These are phyloP conservation scores for Macaria liturata DNA, from an alignment of 2,888 invertebrate species.

Conservation along the genomic window DNA sequence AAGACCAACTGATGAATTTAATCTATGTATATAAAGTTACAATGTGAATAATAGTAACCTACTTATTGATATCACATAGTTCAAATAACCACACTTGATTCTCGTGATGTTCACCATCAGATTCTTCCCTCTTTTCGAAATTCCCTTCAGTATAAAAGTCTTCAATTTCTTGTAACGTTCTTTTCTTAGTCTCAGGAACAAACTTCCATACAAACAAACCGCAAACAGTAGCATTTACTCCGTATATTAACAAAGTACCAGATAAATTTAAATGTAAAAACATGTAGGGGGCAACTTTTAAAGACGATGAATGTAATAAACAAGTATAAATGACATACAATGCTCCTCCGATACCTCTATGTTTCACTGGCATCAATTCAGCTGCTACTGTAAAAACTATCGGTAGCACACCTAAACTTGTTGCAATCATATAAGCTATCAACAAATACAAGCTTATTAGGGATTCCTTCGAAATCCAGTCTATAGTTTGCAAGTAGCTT, in stretches of 20 bases:
- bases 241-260: constrained; percentile 26
- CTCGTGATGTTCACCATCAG: background rate
- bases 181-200: constrained; percentile 34
- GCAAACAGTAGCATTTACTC: constrained; percentile 21
- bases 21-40: no score
- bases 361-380: constrained; percentile 32
- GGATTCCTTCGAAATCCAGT: constrained; percentile 19
- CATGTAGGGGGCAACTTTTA: constrained; percentile 28
- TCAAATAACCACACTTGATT: constrained; percentile 8
- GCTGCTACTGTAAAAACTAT: constrained; percentile 23
- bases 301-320: constrained; percentile 20
- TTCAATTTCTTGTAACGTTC: constrained; percentile 32
- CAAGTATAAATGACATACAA: constrained; percentile 24
- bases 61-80: background rate
- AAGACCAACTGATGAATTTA: no score
- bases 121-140: constrained; percentile 3
- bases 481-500: constrained; percentile 20
- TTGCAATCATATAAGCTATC: constrained; percentile 18
- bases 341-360: constrained; percentile 27
- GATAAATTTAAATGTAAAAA: constrained; percentile 21
- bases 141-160: constrained; percentile 22
- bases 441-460: constrained; percentile 21
- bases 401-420: constrained; percentile 19
- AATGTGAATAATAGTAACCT: background rate
- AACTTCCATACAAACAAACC: constrained; percentile 27